Percentiles rank a stretch among this genome's conserved stretches.
Evolutionary conservation across 35 echinoderm and acorn worm genomes (phyloP).

Genomic region (Amphiura filiformis): DNA sequence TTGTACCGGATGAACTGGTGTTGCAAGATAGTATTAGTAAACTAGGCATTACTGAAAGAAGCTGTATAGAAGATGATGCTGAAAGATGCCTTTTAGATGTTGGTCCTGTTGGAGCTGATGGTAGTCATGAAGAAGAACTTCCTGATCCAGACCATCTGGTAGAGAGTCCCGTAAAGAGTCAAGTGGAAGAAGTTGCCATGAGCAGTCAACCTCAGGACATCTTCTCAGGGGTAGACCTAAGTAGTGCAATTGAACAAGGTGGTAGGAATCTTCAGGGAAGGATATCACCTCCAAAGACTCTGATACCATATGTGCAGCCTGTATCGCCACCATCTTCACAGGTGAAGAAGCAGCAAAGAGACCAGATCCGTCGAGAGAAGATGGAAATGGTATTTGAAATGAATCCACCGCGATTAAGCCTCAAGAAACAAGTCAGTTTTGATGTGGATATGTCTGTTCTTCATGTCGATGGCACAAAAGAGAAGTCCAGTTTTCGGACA

Average conservation of each 20-base stretch:
- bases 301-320: background rate
- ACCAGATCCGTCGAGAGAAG: background rate
- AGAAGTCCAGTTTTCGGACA: background rate
- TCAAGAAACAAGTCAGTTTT: conserved; percentile 8
- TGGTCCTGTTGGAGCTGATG: too few species aligned
- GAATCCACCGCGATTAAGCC: background rate
- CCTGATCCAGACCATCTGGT: too few species aligned
- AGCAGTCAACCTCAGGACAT: background rate
- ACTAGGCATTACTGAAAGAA: too few species aligned
- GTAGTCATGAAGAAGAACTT: too few species aligned
- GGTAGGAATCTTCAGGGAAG: background rate
- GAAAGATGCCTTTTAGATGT: too few species aligned
- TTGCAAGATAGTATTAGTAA: background rate
- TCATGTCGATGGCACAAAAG: background rate
- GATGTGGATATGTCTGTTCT: background rate
- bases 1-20: background rate
- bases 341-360: background rate
- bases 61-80: too few species aligned
- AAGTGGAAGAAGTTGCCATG: too few species aligned
- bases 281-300: background rate
- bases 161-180: too few species aligned
- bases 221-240: background rate
- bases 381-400: background rate
- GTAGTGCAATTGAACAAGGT: background rate
- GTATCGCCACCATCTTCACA: background rate